These are phyloP conservation scores for Cistogaster globosa DNA, from an alignment of 2,888 invertebrate species.

Conservation along the genomic window DNA sequence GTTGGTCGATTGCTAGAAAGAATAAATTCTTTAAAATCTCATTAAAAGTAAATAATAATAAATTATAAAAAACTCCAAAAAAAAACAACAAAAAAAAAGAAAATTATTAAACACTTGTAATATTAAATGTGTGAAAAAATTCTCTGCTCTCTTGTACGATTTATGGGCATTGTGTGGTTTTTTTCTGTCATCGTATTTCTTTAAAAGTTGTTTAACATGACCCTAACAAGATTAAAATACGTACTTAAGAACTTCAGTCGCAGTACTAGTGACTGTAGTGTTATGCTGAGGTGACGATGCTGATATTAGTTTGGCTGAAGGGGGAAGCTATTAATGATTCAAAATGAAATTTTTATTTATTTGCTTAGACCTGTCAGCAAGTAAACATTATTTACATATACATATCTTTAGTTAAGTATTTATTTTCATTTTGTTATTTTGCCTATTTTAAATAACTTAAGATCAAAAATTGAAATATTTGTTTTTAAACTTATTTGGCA, in stretches of 20 bases:
- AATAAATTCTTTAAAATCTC: slow-evolving; percentile 32
- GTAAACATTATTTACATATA: background rate
- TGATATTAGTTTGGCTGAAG: background rate
- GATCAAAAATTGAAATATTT: background rate
- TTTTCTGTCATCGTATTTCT: slow-evolving; percentile 44
- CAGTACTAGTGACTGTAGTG: background rate
- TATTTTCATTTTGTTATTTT: background rate
- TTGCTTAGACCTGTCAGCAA: slow-evolving; percentile 35
- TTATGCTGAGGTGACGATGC: slow-evolving; percentile 7
- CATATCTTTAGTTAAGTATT: background rate
- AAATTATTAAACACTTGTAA: slow-evolving; percentile 37
- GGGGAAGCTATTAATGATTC: background rate
- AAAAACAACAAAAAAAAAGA: slow-evolving; percentile 33
- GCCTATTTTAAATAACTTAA: background rate
- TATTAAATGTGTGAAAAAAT: slow-evolving; percentile 68
- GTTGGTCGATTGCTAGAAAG: background rate
- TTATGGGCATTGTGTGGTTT: slow-evolving; percentile 40
- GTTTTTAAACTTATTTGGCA: slow-evolving; percentile 52
- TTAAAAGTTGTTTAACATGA: slow-evolving; percentile 57
- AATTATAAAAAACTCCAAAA: background rate
- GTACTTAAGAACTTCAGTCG: slow-evolving; percentile 27
- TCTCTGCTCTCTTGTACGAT: slow-evolving; percentile 42
- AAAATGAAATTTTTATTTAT: slow-evolving; percentile 29
- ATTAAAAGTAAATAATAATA: background rate
- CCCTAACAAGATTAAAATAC: slow-evolving; percentile 53